These are phyloP conservation scores for Toxotes jaculatrix DNA, from an alignment of 2,113 vertebrate genomes.

Conservation along the genomic window DNA sequence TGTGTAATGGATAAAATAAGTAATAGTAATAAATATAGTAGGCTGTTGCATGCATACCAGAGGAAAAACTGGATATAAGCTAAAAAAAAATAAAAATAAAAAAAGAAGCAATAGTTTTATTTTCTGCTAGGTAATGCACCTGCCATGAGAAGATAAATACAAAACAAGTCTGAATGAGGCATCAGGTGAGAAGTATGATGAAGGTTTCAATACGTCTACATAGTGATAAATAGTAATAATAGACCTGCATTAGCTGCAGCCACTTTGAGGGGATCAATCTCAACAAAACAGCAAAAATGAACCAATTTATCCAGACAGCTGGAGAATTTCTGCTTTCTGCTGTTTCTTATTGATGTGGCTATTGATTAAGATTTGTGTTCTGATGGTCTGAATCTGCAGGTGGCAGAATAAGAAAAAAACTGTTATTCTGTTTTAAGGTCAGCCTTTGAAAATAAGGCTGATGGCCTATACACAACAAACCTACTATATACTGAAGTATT, in stretches of 20 bases:
- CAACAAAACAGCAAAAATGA: too few species aligned
- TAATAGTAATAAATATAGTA: neutral
- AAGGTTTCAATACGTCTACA: neutral
- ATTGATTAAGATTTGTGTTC: neutral
- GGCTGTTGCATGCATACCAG: neutral
- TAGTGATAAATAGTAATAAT: neutral
- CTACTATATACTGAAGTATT: too few species aligned
- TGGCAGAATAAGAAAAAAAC: neutral
- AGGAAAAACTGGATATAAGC: neutral
- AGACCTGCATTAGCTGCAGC: neutral
- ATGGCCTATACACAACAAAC: too few species aligned
- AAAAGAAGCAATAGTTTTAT: neutral
- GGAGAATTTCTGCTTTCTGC: neutral
- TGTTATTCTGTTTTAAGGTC: too few species aligned
- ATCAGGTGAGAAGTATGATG: neutral
- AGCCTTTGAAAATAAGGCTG: too few species aligned
- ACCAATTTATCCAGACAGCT: neutral
- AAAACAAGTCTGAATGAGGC: neutral
- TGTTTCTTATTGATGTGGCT: neutral
- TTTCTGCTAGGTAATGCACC: neutral
- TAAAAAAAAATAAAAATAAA: neutral
- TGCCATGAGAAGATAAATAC: constrained; percentile 15
- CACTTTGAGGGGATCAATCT: neutral
- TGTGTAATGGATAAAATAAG: neutral
- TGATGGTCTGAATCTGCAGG: neutral